These are phyloP conservation scores for Panagrolaimus sp. DNA, from an alignment of 1,140 invertebrate genomes.

Conservation along the genomic window DNA sequence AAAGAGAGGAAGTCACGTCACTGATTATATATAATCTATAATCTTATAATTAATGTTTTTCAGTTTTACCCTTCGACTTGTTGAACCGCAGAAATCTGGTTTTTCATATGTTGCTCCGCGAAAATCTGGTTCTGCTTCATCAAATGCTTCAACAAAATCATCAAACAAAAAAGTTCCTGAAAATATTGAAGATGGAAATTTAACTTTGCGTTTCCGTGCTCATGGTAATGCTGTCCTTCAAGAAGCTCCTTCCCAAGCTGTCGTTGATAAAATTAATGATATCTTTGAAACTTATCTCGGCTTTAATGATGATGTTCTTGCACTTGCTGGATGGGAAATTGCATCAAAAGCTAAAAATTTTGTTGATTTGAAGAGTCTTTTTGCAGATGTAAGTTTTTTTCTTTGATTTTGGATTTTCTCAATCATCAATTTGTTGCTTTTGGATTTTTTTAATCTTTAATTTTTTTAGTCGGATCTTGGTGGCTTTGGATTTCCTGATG, in stretches of 20 bases:
- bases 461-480: conserved; percentile 21
- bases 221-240: conserved; percentile 75
- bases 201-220: conserved; percentile 84
- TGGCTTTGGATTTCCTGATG: conserved; percentile 31
- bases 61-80: conserved; percentile 78
- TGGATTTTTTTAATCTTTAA: neutral
- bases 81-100: conserved; percentile 82
- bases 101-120: conserved; percentile 79
- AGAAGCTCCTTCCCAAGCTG: conserved; percentile 70
- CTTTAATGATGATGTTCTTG: conserved; percentile 36
- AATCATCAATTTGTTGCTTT: no score
- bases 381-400: neutral
- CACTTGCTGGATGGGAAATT: conserved; percentile 30
- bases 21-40: no score
- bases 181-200: conserved; percentile 75
- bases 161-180: conserved; percentile 57
- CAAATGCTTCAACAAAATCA: conserved; percentile 22
- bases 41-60: conserved; percentile 46
- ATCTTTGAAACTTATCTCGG: conserved; percentile 90
- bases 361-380: conserved; percentile 20
- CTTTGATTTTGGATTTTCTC: no score
- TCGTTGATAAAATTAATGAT: conserved; percentile 81
- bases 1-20: no score
- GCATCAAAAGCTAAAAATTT: conserved; percentile 22
- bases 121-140: conserved; percentile 61